Evolutionary conservation across 2,888 invertebrate species (phyloP), one percentile per base, ranked within the genome.

Genomic region (Plagodis dolabraria): DNA sequence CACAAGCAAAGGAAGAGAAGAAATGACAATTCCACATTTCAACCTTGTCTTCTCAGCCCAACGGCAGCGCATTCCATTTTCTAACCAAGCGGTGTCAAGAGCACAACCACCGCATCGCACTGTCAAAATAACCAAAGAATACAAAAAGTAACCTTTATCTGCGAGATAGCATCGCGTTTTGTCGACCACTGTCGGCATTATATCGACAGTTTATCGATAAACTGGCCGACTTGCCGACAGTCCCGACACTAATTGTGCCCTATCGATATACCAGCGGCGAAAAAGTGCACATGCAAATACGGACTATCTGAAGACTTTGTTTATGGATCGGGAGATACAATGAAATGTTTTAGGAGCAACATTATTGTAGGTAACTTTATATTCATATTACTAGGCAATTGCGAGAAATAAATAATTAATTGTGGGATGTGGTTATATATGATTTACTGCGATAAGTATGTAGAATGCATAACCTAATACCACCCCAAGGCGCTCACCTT

Each of bases 241-340:
- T 90, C 70, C 53, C 64, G 88, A 88, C 90, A 86, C 89, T 91
- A 91, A 91, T 91, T 91, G 89, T 88, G 85, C 81, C 72, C 74
- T 85, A 88, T 85, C 87, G 82, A 79, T 65, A 59, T 56, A 61
- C 67, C 42, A 60, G 71, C 74, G 74, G 76, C 71, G 75, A 77
- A 83, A 80, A 80, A 80, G 73, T 75, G 75, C 69, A 75, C 69
- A 86, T 84, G 83, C 79, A 82, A 86, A 86, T 85, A 75, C 75
- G 70, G 64, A n/a, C 66, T 72, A 70, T 69, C 70, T 61, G 58
- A 53, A 10, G 47, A 67, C 62, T 69, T 67, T 67, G 67, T 69
- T 64, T 57, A 52, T 34, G 36, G 61, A 67, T 67, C 64, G 48
- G 35, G 61, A 56, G 44, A 22, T 49, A 49, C 11, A 45, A 43